Evolutionary conservation across 2,888 invertebrate species (phyloP).

Genomic region (Agriopis marginaria): DNA sequence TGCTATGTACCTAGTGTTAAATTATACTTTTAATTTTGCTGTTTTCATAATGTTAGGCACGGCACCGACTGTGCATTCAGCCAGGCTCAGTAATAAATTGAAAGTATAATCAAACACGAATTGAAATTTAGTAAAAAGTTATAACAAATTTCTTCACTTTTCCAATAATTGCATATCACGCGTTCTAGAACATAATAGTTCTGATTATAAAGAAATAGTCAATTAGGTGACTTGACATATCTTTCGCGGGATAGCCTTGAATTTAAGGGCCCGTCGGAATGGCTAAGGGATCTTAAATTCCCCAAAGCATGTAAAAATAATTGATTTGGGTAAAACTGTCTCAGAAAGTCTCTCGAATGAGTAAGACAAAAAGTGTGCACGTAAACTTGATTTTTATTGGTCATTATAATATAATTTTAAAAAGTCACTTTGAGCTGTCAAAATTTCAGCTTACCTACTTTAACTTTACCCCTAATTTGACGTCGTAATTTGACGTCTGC

Average conservation of each 20-base stretch:
- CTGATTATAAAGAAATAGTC: conserved; percentile 67
- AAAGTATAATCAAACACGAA: conserved; percentile 68
- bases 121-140: conserved; percentile 55
- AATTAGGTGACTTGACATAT: conserved; percentile 73
- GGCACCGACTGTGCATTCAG: conserved; percentile 10
- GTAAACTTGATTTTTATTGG: no score
- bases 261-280: conserved; percentile 27
- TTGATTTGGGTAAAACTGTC: conserved; percentile 44
- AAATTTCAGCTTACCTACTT: neutral
- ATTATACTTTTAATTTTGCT: conserved; percentile 56
- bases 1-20: conserved; percentile 68
- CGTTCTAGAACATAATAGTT: conserved; percentile 63
- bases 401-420: neutral
- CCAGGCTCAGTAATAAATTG: conserved; percentile 27
- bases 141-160: conserved; percentile 69
- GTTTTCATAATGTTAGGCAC: neutral
- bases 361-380: neutral
- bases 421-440: neutral
- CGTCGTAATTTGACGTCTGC: neutral
- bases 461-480: neutral
- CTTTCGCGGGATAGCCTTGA: conserved; percentile 38
- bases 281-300: conserved; percentile 1
- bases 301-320: conserved; percentile 44
- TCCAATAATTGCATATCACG: conserved; percentile 80
- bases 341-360: conserved; percentile 1